Conservation (phyloP, 1,140 invertebrate genomes). For the Solen grandis region DNA sequence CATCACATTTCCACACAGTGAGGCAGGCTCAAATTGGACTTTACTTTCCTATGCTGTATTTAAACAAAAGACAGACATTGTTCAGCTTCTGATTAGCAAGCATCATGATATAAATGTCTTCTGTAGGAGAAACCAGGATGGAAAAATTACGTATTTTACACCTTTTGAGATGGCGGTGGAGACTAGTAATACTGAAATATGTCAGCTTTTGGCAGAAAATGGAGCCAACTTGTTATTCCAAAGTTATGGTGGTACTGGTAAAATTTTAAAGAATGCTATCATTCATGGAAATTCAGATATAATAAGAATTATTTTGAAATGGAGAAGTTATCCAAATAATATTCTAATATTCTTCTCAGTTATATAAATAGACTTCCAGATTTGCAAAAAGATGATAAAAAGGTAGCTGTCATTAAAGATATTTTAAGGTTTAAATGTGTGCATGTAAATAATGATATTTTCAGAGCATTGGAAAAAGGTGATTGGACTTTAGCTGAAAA, state of each 20-base stretch:
- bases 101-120: not conserved
- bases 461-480: not conserved
- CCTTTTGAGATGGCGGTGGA: constrained; percentile 17
- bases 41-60: constrained; percentile 5
- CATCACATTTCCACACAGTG: not conserved
- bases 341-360: no score
- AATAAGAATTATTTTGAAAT: not conserved
- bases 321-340: not conserved
- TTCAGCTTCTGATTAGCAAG: not conserved
- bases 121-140: not conserved
- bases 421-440: not conserved
- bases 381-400: not conserved
- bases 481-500: not conserved
- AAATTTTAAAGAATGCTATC: constrained; percentile 9
- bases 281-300: not conserved
- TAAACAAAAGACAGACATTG: not conserved
- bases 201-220: not conserved
- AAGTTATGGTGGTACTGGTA: not conserved
- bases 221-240: not conserved
- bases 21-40: not conserved
- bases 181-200: not conserved
- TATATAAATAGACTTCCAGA: no score
- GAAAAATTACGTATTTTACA: not conserved
- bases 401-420: not conserved
- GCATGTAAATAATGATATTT: not conserved